phyloP scores from a whole-genome alignment of 2,888 invertebrate species.

The Unio delphinus region DNA sequence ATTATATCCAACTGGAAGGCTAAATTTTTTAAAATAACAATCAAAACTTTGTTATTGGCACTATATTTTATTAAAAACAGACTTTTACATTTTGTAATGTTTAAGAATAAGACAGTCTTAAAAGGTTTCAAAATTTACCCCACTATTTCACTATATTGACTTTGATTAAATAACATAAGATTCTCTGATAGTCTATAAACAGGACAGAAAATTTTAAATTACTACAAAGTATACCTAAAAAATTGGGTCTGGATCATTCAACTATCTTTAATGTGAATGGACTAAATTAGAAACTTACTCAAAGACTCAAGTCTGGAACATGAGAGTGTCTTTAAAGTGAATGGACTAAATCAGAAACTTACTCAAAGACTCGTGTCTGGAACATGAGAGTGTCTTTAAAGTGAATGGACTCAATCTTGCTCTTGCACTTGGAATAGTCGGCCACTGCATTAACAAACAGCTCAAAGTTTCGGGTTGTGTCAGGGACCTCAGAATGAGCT shows the following conservation, averaged over 20 bases:
- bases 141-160: no score
- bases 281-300: conserved; percentile 63
- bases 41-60: no score
- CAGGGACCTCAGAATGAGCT: conserved; percentile 59
- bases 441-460: conserved; percentile 66
- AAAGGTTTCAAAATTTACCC: no score
- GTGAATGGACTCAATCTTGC: conserved; percentile 61
- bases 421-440: conserved; percentile 67
- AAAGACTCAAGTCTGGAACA: conserved; percentile 70
- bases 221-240: no score
- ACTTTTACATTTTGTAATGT: no score
- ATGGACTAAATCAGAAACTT: conserved; percentile 57
- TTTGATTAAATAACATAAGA: no score
- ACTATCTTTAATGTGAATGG: conserved; percentile 68
- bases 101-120: no score
- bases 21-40: no score
- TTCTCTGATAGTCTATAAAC: no score
- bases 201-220: no score
- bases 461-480: conserved; percentile 60
- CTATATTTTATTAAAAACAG: no score
- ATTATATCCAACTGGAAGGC: no score
- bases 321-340: conserved; percentile 69
- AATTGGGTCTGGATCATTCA: conserved; percentile 69
- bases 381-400: conserved; percentile 71
- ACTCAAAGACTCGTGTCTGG: conserved; percentile 70